These are phyloP conservation scores for Helicoverpa zea DNA, from an alignment of 1,140 invertebrate species.

Conservation along the genomic window DNA sequence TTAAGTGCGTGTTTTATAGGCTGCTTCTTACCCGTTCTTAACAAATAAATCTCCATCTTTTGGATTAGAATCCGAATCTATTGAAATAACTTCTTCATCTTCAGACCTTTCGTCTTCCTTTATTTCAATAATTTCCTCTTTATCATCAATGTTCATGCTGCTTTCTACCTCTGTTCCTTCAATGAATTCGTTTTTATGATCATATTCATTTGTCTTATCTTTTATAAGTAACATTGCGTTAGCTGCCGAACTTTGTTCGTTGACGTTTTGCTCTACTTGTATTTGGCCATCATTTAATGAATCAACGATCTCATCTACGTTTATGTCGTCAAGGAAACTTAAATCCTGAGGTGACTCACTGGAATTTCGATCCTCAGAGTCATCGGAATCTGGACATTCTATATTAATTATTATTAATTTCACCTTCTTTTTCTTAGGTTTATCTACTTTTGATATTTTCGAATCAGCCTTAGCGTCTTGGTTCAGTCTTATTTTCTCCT, in stretches of 20 bases:
- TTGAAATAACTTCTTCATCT: neutral
- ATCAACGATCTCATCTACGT: conserved; percentile 74
- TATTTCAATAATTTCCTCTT: neutral
- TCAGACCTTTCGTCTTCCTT: neutral
- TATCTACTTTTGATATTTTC: neutral
- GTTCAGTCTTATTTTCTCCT: neutral
- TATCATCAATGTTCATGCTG: neutral
- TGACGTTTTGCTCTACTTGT: conserved; percentile 4
- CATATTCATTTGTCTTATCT: no score
- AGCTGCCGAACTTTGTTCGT: neutral
- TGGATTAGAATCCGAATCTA: neutral
- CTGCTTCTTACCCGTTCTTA: neutral
- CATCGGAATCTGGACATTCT: conserved; percentile 19
- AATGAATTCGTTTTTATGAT: neutral
- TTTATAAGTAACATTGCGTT: no score
- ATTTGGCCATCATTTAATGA: conserved; percentile 51
- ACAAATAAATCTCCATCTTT: neutral
- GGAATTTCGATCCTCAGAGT: conserved; percentile 29
- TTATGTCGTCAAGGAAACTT: conserved; percentile 70
- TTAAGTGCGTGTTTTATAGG: no score
- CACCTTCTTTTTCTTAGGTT: conserved; percentile 42
- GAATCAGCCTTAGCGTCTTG: neutral
- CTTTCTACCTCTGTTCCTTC: no score
- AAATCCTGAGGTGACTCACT: conserved; percentile 57
- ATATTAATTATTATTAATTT: conserved; percentile 58